Base-by-base conservation (phyloP, 2,888 invertebrate genomes). In the Scrobipalpa costella region DNA sequence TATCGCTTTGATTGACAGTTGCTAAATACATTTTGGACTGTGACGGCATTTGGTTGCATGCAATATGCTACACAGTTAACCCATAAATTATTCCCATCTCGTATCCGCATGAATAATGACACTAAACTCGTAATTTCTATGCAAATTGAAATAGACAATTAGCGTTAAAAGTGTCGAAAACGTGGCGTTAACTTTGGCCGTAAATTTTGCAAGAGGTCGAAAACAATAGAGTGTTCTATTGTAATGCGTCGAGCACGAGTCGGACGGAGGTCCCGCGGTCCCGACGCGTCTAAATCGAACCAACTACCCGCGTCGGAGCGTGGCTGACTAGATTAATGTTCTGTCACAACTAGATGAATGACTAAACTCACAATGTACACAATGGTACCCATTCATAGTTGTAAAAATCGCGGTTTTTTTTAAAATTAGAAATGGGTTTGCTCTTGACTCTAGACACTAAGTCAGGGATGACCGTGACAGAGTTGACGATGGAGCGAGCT, bases 311-410 rank as follows among this genome's bases (percentile, higher is more conserved):
- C 70, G 70, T 61, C 68, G 66, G 69, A 73, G 71, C 69, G 63
- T 71, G 73, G 75, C 75, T 70, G 66, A 69, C 73, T 73, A 79
- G 78, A 86, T 84, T 81, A 81, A 86, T 85, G 81, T 67, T 71
- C 72, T 65, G 68, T 73, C 75, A 72, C 74, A 71, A 71, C 72
- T 72, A 76, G 74, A 84, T 76, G 79, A 81, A 83, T 81, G 74
- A 69, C 67, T 66, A 34, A 11, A 11, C 38, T 66, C 68, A 71
- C 65, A 71, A 68, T 68, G 68, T 60, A 69, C 58, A 62, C 59
- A n/a, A n/a, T n/a, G n/a, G n/a, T n/a, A n/a, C n/a, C n/a, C n/a
- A n/a, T n/a, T n/a, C n/a, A n/a, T n/a, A n/a, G n/a, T n/a, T n/a
- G n/a, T n/a, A n/a, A n/a, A n/a, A n/a, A n/a, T n/a, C n/a, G n/a